Conservation (phyloP, 2,113 vertebrate species). For the Gymnogyps californianus region DNA sequence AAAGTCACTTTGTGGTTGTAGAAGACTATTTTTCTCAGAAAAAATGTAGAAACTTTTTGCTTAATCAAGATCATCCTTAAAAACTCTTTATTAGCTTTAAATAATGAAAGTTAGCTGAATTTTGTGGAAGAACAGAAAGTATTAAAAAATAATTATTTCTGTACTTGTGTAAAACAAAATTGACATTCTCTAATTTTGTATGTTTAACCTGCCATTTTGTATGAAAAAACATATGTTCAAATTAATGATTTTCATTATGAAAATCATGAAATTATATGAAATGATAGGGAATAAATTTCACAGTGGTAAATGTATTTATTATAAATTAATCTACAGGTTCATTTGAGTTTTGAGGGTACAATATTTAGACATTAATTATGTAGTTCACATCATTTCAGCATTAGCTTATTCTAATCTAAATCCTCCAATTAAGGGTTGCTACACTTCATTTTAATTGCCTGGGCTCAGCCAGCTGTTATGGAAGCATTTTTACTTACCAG, state of each 20-base stretch:
- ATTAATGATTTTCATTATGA: not conserved
- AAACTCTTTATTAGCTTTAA: not conserved
- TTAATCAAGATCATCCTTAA: not conserved
- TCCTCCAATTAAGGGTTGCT: not conserved
- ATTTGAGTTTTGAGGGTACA: not conserved
- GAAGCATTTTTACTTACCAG: not conserved
- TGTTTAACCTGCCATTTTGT: not conserved
- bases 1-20: not conserved
- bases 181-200: not conserved
- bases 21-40: not conserved
- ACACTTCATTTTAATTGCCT: not conserved
- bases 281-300: not conserved
- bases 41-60: not conserved
- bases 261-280: not conserved
- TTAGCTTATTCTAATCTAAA: not conserved
- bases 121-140: not conserved
- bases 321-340: not conserved
- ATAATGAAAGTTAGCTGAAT: not conserved
- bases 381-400: not conserved
- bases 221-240: not conserved
- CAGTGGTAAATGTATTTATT: not conserved
- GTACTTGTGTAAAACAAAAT: not conserved
- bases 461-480: not conserved
- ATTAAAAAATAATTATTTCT: not conserved
- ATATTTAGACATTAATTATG: not conserved